A percentile compares a stretch with the other conserved stretches of the same genome.
These are phyloP conservation scores for Synanthedon myopaeformis DNA, from an alignment of 2,888 invertebrate genomes.

Conservation along the genomic window DNA sequence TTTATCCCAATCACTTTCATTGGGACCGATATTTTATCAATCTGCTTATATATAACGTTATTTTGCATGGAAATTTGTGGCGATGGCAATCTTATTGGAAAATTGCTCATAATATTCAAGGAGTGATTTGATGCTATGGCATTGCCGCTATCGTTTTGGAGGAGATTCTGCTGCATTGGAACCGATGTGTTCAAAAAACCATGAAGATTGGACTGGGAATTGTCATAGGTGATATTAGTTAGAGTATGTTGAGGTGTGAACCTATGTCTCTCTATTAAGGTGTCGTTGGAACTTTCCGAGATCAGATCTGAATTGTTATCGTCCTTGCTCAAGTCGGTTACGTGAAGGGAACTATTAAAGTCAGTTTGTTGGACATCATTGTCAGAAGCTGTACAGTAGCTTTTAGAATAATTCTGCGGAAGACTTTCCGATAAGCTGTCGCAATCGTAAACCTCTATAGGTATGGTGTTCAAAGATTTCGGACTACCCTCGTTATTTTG, in stretches of 20 bases:
- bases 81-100: slow-evolving; percentile 49
- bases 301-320: slow-evolving; percentile 54
- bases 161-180: slow-evolving; percentile 39
- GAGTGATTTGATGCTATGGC: slow-evolving; percentile 41
- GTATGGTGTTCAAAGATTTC: slow-evolving; percentile 41
- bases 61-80: slow-evolving; percentile 42
- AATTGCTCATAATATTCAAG: slow-evolving; percentile 56
- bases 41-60: slow-evolving; percentile 48
- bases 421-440: slow-evolving; percentile 50
- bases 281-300: slow-evolving; percentile 45
- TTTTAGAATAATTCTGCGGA: slow-evolving; percentile 43
- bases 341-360: slow-evolving; percentile 30
- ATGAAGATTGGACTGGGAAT: slow-evolving; percentile 37
- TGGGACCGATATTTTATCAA: slow-evolving; percentile 47
- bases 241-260: slow-evolving; percentile 34
- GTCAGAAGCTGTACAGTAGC: slow-evolving; percentile 30
- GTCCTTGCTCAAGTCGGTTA: slow-evolving; percentile 51
- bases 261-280: slow-evolving; percentile 42
- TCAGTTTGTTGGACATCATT: slow-evolving; percentile 26
- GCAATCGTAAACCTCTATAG: slow-evolving; percentile 57
- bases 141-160: slow-evolving; percentile 38
- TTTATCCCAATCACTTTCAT: slow-evolving; percentile 54
- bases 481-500: slow-evolving; percentile 25
- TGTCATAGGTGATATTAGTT: slow-evolving; percentile 34
- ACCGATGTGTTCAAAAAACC: slow-evolving; percentile 42